Evolutionary conservation across 2,888 invertebrate genomes (phyloP).

Genomic region (Zhengitettix transpicula): DNA sequence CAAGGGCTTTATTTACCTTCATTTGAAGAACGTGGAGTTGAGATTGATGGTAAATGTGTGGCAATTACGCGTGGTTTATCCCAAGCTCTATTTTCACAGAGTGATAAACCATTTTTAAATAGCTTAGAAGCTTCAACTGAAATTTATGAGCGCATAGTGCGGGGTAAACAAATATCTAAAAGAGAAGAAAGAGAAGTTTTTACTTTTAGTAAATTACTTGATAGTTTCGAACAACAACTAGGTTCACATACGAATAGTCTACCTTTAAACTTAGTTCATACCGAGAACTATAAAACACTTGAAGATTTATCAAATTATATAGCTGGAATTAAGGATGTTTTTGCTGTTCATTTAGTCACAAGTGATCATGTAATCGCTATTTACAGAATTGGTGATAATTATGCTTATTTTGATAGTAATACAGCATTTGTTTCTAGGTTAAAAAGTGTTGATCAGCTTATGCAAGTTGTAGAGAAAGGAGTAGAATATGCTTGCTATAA

Average conservation of each 20-base stretch:
- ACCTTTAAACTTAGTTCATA: neutral
- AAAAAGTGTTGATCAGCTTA: conserved; percentile 13
- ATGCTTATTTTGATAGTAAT: conserved; percentile 13
- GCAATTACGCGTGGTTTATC: conserved; percentile 7
- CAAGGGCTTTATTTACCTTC: conserved; percentile 2
- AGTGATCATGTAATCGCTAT: neutral
- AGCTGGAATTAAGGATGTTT: conserved; percentile 1
- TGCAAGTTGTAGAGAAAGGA: conserved; percentile 3
- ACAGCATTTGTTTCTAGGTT: conserved; percentile 12
- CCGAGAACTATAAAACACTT: neutral
- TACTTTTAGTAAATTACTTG: conserved; percentile 12
- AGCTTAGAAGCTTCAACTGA: conserved; percentile 11
- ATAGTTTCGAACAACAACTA: conserved; percentile 7
- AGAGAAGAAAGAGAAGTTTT: conserved; percentile 12
- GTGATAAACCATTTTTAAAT: conserved; percentile 10
- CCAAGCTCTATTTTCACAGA: conserved; percentile 3
- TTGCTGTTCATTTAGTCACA: conserved; percentile 2
- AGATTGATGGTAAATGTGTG: too few species aligned
- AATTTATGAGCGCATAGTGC: conserved; percentile 13
- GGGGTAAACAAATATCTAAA: conserved; percentile 11
- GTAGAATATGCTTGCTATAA: too few species aligned
- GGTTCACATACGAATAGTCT: neutral
- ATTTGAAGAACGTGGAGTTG: neutral
- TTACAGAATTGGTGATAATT: conserved; percentile 12
- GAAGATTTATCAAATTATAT: neutral